A percentile compares a stretch with the other conserved stretches of the same genome.
These are phyloP conservation scores for Panopea generosa DNA, from an alignment of 2,888 invertebrate species.

Conservation along the genomic window DNA sequence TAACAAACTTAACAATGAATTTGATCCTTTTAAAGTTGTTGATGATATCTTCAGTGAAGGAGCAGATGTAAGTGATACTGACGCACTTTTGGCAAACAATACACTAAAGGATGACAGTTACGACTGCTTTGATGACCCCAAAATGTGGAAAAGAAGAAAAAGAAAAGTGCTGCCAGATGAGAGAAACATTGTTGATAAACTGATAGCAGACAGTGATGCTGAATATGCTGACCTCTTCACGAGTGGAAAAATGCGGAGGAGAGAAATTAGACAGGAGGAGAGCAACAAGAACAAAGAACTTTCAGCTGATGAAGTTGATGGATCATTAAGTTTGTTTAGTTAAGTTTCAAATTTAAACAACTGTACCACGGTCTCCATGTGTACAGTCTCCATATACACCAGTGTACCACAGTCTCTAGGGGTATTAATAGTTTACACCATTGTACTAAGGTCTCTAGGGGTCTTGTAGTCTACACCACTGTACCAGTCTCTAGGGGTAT, in stretches of 20 bases:
- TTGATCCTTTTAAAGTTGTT: slow-evolving; percentile 35
- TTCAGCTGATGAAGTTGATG: slow-evolving; percentile 16
- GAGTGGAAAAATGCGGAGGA: slow-evolving; percentile 67
- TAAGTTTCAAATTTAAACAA: no score
- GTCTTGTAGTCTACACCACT: no score
- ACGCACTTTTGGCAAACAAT: slow-evolving; percentile 58
- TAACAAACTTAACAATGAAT: neutral
- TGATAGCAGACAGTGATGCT: slow-evolving; percentile 69
- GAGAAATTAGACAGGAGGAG: slow-evolving; percentile 1
- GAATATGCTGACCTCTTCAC: slow-evolving; percentile 69
- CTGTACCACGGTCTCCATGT: no score
- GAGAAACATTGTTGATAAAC: slow-evolving; percentile 56
- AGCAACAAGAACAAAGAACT: neutral
- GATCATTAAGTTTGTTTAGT: slow-evolving; percentile 54
- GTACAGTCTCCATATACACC: no score
- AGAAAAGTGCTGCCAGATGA: slow-evolving; percentile 40
- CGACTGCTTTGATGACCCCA: slow-evolving; percentile 60
- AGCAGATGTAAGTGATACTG: slow-evolving; percentile 30
- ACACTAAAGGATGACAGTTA: slow-evolving; percentile 69
- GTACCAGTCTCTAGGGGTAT: no score
- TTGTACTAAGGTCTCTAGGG: no score
- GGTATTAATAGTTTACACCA: no score
- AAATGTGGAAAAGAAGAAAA: slow-evolving; percentile 60
- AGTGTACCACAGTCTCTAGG: no score
- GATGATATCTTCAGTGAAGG: slow-evolving; percentile 52